These are phyloP conservation scores for Branchipolynoe longqiensis DNA, from an alignment of 2,888 invertebrate species.

Conservation along the genomic window DNA sequence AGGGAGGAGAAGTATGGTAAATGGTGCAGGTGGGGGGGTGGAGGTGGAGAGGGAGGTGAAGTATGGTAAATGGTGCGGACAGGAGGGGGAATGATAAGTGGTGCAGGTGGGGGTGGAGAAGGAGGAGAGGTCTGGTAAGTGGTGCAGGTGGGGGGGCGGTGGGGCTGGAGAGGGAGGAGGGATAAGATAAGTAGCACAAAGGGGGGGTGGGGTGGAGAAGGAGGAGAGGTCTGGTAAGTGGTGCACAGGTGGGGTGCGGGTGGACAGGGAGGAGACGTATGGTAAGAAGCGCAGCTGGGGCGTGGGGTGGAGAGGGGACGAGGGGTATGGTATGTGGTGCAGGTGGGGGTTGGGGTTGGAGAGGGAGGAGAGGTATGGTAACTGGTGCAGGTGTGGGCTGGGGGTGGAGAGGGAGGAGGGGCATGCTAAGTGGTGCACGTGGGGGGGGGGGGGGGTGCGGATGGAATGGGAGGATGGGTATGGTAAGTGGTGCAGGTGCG, in stretches of 20 bases:
- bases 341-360: neutral
- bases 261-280: neutral
- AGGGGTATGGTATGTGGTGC: neutral
- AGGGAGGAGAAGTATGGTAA: neutral
- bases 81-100: neutral
- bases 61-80: neutral
- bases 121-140: neutral
- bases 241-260: too few species aligned
- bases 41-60: too few species aligned
- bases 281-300: too few species aligned
- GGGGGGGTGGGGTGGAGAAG: neutral
- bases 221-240: neutral
- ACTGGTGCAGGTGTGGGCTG: neutral
- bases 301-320: too few species aligned
- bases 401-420: conserved; percentile 2
- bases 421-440: too few species aligned
- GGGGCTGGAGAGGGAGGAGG: neutral
- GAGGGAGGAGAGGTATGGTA: neutral
- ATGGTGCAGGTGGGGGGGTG: neutral
- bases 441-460: too few species aligned
- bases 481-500: too few species aligned
- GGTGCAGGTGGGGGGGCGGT: neutral
- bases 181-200: too few species aligned
- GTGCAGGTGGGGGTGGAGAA: neutral
- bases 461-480: neutral